A percentile compares a stretch with the other conserved stretches of the same genome.
Evolutionary conservation across 2,113 vertebrate genomes (phyloP).

Genomic region (Procavia capensis): DNA sequence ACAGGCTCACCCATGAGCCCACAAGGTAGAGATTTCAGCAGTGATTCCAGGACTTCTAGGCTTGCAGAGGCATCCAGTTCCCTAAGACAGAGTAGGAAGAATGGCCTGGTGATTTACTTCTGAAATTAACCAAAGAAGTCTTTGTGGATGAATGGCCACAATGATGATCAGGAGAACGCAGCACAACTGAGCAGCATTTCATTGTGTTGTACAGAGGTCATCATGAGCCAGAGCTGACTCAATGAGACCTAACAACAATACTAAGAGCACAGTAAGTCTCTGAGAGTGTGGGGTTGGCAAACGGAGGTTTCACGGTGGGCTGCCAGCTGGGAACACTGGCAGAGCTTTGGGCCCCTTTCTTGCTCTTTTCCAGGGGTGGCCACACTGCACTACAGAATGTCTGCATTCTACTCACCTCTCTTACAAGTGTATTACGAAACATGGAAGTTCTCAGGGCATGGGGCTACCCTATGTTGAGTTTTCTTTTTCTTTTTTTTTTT

Average conservation of each 20-base stretch:
- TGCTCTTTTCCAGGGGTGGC: not conserved
- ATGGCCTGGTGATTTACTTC: not conserved
- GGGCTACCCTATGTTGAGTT: not conserved
- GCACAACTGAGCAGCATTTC: not conserved
- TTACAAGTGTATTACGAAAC: not conserved
- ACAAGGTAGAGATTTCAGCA: not conserved
- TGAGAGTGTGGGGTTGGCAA: not conserved
- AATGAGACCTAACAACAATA: not conserved
- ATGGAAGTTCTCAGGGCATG: too few species aligned
- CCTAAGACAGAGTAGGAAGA: not conserved
- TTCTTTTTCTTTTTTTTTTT: not conserved
- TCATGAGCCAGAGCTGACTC: not conserved
- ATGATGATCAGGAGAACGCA: not conserved
- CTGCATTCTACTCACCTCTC: not conserved
- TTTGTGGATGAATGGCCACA: not conserved
- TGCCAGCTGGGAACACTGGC: fast-evolving
- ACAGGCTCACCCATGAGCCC: not conserved
- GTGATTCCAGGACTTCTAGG: too few species aligned
- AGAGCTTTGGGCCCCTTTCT: too few species aligned
- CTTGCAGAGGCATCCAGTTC: too few species aligned
- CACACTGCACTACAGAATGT: fast-evolving
- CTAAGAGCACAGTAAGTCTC: not conserved
- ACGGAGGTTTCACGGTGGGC: not conserved
- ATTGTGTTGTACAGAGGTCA: not conserved
- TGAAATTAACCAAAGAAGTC: not conserved